A percentile compares a stretch with the other conserved stretches of the same genome.
phyloP scores from a whole-genome alignment of 2,113 vertebrate genomes.

The Muntiacus reevesi region DNA sequence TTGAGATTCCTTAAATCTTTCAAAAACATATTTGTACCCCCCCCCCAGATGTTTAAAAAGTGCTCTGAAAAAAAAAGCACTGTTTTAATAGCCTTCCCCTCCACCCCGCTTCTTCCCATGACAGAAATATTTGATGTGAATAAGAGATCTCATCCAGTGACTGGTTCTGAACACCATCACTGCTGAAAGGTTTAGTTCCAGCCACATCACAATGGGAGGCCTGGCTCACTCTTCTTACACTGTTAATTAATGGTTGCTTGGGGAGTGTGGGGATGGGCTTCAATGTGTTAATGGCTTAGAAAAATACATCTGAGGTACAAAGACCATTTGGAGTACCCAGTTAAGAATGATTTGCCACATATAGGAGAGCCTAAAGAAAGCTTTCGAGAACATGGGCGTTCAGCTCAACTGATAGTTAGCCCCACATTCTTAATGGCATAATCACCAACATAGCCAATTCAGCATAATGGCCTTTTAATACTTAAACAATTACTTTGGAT shows the following conservation, averaged over 20 bases:
- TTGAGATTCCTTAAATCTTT: background rate
- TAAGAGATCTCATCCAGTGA: background rate
- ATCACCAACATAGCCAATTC: constrained; percentile 63
- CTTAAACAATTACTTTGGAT: constrained; percentile 72
- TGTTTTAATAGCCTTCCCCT: background rate
- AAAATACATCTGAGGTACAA: constrained; percentile 41
- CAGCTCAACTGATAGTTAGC: constrained; percentile 36
- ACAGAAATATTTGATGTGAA: background rate
- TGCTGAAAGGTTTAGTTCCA: background rate
- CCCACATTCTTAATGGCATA: constrained; percentile 50
- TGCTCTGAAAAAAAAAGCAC: background rate
- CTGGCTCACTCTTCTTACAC: constrained; percentile 33
- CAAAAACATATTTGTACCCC: background rate
- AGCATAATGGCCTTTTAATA: constrained; percentile 71
- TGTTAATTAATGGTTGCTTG: constrained; percentile 49
- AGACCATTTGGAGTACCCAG: constrained; percentile 61
- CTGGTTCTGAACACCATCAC: background rate
- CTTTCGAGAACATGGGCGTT: background rate
- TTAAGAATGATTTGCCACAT: constrained; percentile 71
- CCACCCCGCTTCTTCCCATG: background rate
- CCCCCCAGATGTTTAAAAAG: background rate
- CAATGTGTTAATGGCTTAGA: constrained; percentile 57
- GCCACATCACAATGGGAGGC: background rate
- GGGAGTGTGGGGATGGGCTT: constrained; percentile 30
- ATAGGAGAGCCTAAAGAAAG: constrained; percentile 9